These are phyloP conservation scores for Unio delphinus DNA, from an alignment of 2,888 invertebrate species.

Conservation along the genomic window DNA sequence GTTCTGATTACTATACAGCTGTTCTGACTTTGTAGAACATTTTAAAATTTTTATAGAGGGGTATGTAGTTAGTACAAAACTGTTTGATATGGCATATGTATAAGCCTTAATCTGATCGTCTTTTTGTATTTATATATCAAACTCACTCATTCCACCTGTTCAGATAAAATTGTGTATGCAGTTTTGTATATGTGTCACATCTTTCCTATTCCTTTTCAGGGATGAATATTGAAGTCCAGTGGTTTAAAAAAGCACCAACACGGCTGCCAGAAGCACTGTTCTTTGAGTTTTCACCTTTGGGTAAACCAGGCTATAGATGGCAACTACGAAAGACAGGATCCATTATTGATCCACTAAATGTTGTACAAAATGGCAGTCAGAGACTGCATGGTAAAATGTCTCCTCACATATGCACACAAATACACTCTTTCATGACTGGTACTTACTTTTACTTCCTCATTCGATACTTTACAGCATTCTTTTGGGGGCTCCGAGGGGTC, in stretches of 20 bases:
- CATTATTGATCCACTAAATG: constrained; percentile 57
- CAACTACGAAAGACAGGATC: constrained; percentile 53
- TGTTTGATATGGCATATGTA: too few relatives aligned
- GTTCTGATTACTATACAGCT: too few relatives aligned
- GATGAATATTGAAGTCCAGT: constrained; percentile 50
- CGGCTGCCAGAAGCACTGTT: constrained; percentile 61
- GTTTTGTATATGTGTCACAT: background rate
- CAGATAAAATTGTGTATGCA: background rate
- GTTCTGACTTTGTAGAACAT: too few relatives aligned
- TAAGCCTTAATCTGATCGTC: too few relatives aligned
- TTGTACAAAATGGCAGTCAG: constrained; percentile 62
- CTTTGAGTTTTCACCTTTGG: constrained; percentile 50
- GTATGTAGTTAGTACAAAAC: too few relatives aligned
- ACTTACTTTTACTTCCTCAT: too few relatives aligned
- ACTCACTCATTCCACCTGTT: too few relatives aligned
- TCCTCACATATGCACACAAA: background rate
- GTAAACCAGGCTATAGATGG: constrained; percentile 35
- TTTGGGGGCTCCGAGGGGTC: too few relatives aligned
- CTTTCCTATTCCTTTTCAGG: constrained; percentile 26
- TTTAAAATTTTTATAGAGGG: too few relatives aligned
- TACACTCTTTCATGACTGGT: background rate
- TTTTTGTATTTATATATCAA: too few relatives aligned
- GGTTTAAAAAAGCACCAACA: constrained; percentile 62
- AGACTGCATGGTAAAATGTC: constrained; percentile 54
- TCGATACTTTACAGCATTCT: too few relatives aligned